phyloP scores from a whole-genome alignment of 2,797 vertebrate genomes.

The Hafferia zeledoni region DNA sequence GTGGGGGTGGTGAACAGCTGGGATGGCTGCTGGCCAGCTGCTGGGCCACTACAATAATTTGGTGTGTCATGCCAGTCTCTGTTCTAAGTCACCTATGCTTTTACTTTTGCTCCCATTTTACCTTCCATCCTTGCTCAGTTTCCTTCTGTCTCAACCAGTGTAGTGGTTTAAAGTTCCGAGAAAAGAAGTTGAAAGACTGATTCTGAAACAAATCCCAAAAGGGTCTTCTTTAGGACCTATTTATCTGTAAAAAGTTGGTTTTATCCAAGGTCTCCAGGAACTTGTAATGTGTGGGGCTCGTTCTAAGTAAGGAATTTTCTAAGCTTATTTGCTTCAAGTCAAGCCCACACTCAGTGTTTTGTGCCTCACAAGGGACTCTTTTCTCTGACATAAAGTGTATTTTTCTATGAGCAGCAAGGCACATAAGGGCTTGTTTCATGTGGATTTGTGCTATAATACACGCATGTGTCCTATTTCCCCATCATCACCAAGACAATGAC shows the following conservation, averaged over 20 bases:
- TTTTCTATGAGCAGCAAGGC: not conserved
- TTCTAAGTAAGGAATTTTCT: not conserved
- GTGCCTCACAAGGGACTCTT: not conserved
- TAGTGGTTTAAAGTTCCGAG: not conserved
- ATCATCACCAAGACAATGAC: constrained; percentile 39
- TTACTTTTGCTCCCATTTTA: not conserved
- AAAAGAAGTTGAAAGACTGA: not conserved
- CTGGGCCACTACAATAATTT: not conserved
- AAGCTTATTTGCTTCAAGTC: not conserved
- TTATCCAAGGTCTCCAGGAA: not conserved
- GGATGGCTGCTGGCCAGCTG: not conserved
- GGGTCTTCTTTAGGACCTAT: not conserved
- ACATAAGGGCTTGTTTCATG: not conserved
- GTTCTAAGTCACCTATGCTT: not conserved
- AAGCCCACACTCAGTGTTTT: not conserved
- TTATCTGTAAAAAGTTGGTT: not conserved
- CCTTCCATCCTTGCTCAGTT: not conserved
- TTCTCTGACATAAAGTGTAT: not conserved
- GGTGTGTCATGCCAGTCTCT: not conserved
- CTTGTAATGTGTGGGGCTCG: not conserved
- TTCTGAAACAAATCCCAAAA: not conserved
- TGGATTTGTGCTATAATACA: not conserved
- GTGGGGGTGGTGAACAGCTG: not conserved
- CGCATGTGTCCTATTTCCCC: not conserved
- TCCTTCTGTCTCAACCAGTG: not conserved